Evolutionary conservation across 2,797 vertebrate species (phyloP), one percentile per base, ranked within the genome.

Genomic region (Gastrophryne carolinensis): DNA sequence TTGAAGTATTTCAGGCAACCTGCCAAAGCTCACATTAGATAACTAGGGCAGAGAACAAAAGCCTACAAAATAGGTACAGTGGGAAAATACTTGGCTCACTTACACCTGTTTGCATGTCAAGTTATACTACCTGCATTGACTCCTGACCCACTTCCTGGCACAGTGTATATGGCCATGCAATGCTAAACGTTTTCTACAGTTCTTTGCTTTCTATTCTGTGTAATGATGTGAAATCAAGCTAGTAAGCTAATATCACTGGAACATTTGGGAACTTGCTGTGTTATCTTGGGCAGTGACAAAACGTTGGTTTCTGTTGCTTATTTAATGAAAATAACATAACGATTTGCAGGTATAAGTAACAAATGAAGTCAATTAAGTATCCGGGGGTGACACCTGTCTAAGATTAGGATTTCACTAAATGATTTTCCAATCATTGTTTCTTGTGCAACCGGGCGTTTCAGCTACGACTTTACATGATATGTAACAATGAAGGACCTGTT

Each of bases 341-440:
- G 91, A 97, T 93, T 92, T 89, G 87, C 88, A 89, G 92, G 93
- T 94, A 95, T 94, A 91, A 90, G 93, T 96, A 96, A 96, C 95
- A 96, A 96, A 97, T 95, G 88, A 95, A 93, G 95, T 95, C 93
- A 95, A 98, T 98, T 97, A 95, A 96, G 91, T 90, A 93, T 92
- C 92, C 85, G 84, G 87, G 88, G 92, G 89, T 93, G 93, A 91
- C 95, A 94, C 93, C 93, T 94, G 93, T 91, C 87, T 35, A 75
- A 86, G 95, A 87, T 89, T 98, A 91, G 79, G 87, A 92, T 98
- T 98, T 88, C 96, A 93, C 85, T 88, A 90, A 94, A 89, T 91
- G 87, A 94, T 94, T 95, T 91, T 89, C 87, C 87, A 86, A 86
- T 92, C 91, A 92, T 93, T 92, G 89, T 94, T 94, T 94, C 93